phyloP scores from a whole-genome alignment of 2,113 vertebrate species.

The Phaetusa simplex region DNA sequence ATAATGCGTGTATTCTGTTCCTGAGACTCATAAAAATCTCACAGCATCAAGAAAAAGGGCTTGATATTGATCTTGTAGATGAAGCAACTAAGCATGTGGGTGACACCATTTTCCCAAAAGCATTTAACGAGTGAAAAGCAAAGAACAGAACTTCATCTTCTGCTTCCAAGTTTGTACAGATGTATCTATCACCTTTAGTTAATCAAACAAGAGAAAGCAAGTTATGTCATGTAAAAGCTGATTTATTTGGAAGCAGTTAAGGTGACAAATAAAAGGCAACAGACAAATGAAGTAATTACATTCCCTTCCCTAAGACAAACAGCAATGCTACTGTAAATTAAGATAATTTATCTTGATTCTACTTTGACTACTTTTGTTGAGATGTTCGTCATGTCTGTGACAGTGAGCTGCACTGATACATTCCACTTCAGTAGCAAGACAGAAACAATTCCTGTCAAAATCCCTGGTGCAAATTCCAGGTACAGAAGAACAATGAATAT shows the following conservation, averaged over 20 bases:
- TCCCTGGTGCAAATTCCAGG: background rate
- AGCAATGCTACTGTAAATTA: background rate
- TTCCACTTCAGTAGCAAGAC: background rate
- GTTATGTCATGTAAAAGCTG: background rate
- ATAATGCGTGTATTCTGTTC: background rate
- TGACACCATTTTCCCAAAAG: background rate
- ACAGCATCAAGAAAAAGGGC: background rate
- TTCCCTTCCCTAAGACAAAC: background rate
- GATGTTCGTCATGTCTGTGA: background rate
- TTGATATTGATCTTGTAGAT: background rate
- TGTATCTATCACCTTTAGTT: background rate
- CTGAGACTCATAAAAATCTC: background rate
- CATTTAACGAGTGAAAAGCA: background rate
- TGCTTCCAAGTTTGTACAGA: background rate
- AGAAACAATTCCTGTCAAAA: background rate
- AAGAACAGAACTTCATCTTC: background rate
- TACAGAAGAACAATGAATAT: background rate
- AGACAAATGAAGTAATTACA: background rate
- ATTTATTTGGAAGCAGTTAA: background rate
- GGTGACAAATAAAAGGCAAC: background rate
- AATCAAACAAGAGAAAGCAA: background rate
- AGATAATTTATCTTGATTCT: background rate
- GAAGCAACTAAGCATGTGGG: background rate
- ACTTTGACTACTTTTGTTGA: background rate
- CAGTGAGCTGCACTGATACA: background rate